Conservation (phyloP, 2,113 vertebrate species). For the Octodon degus region DNA sequence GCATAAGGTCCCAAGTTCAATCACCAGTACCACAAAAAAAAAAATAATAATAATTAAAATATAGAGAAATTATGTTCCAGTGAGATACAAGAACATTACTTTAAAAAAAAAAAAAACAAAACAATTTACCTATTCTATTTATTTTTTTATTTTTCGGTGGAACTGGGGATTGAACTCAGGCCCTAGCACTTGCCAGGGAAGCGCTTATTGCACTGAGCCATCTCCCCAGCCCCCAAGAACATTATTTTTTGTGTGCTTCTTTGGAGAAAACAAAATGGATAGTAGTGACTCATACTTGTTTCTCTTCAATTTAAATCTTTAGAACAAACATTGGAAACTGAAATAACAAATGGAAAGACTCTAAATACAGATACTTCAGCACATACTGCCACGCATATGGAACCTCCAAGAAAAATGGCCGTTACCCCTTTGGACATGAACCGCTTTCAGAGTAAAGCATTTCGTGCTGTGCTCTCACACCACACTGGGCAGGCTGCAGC, state of each 20-base stretch:
- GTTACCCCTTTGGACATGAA: conserved; percentile 94
- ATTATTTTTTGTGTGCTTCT: background rate
- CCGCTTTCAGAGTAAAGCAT: conserved; percentile 94
- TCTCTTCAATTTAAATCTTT: conserved; percentile 83
- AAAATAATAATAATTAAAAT: no score
- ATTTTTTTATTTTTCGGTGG: no score
- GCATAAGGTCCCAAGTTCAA: no score
- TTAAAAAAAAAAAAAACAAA: no score
- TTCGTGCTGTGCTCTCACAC: conserved; percentile 89
- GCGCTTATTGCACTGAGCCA: no score
- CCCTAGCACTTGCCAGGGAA: no score
- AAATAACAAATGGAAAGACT: conserved; percentile 83
- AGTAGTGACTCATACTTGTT: background rate
- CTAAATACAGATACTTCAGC: conserved; percentile 69
- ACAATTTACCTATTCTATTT: no score
- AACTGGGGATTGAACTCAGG: no score
- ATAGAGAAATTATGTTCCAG: background rate
- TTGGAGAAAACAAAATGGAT: background rate
- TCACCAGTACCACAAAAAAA: no score
- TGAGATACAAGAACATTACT: background rate
- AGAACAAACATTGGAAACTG: conserved; percentile 86
- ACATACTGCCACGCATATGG: conserved; percentile 67
- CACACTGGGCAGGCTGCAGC: conserved; percentile 80
- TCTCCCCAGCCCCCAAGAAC: background rate
- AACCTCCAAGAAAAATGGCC: conserved; percentile 84